Conservation (phyloP, 2,113 vertebrate species). For the Macroglossus sobrinus region DNA sequence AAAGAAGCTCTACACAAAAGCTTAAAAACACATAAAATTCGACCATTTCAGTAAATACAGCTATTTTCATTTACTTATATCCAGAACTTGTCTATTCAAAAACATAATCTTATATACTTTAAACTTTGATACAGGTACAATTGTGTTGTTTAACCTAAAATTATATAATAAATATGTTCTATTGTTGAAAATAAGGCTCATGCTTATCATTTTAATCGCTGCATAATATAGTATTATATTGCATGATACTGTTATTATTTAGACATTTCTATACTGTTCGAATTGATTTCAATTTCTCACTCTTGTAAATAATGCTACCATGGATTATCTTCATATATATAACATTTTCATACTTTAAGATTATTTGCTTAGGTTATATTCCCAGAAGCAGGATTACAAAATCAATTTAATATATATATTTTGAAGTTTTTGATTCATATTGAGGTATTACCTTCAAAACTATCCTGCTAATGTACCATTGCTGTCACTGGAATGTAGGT, state of each 20-base stretch:
- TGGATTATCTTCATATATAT: background rate
- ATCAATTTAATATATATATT: background rate
- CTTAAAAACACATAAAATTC: constrained; percentile 16
- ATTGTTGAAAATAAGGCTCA: constrained; percentile 23
- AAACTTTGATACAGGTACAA: background rate
- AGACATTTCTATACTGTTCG: background rate
- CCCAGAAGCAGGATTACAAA: constrained; percentile 25
- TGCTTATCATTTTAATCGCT: constrained; percentile 53
- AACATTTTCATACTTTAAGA: background rate
- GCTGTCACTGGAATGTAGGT: background rate
- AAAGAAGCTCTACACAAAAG: constrained; percentile 6
- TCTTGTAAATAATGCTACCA: constrained; percentile 28
- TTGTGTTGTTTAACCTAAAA: constrained; percentile 46
- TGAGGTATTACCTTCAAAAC: background rate
- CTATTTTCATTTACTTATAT: constrained; percentile 48
- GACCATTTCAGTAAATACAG: background rate
- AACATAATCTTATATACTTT: constrained; percentile 53
- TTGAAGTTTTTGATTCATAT: background rate
- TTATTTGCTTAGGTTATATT: constrained; percentile 38
- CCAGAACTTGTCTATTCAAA: background rate
- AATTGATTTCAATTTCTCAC: constrained; percentile 26
- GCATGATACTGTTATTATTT: constrained; percentile 19
- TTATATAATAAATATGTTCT: constrained; percentile 51
- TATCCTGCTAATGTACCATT: background rate
- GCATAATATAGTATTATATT: background rate